These are phyloP conservation scores for Athetis lepigone DNA, from an alignment of 2,888 invertebrate genomes.

Conservation along the genomic window DNA sequence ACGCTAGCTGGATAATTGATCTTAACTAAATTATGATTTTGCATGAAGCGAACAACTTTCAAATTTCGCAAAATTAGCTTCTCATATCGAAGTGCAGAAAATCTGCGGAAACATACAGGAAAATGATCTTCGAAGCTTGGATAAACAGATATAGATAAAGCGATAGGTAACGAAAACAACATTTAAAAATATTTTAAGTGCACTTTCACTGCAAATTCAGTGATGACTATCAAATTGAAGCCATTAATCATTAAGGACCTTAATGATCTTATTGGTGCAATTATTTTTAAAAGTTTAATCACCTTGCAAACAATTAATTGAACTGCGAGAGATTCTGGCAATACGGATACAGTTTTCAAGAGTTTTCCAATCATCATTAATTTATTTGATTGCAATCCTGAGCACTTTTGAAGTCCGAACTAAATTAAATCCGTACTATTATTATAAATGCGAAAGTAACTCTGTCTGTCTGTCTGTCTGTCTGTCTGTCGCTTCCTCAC, in stretches of 20 bases:
- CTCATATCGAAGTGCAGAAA: background rate
- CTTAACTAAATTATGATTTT: constrained; percentile 12
- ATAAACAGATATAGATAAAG: too few species aligned
- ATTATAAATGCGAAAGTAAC: too few species aligned
- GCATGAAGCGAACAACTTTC: constrained; percentile 12
- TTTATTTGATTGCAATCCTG: too few species aligned
- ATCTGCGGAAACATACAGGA: background rate
- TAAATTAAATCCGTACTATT: too few species aligned
- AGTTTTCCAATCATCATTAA: background rate
- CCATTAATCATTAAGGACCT: constrained; percentile 1
- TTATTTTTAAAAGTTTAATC: background rate
- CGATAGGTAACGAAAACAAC: too few species aligned
- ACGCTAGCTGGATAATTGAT: constrained; percentile 19
- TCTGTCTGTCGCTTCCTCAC: too few species aligned
- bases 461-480: too few species aligned
- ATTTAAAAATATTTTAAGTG: background rate
- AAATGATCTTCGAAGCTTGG: background rate
- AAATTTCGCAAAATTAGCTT: background rate
- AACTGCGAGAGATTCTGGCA: background rate
- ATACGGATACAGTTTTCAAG: too few species aligned
- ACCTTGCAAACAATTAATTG: background rate
- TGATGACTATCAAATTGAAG: too few species aligned
- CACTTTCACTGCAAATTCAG: background rate
- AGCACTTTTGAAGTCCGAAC: too few species aligned
- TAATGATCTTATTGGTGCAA: constrained; percentile 1